Evolutionary conservation across 2,888 invertebrate genomes (phyloP), one percentile per base, ranked within the genome.

Genomic region (Lottia scabra): DNA sequence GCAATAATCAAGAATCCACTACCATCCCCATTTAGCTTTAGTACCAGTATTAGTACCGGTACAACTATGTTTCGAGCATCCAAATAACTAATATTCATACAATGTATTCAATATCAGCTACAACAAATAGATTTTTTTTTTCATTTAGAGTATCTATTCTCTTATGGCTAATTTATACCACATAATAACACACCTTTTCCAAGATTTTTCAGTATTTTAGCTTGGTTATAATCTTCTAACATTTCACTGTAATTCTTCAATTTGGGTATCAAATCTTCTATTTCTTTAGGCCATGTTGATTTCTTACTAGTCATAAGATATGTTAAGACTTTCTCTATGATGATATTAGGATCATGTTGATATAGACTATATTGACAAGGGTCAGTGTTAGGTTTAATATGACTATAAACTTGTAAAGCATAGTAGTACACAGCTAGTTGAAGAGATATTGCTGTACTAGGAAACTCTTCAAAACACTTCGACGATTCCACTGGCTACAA

Each of bases 161-260:
- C n/a, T n/a, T n/a, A n/a, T n/a, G n/a, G n/a, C n/a, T n/a, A n/a
- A n/a, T n/a, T n/a, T n/a, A n/a, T n/a, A n/a, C n/a, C n/a, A n/a
- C n/a, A n/a, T n/a, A n/a, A n/a, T n/a, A n/a, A n/a, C n/a, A n/a
- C n/a, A 74, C 91, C 91, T 83, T 88, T 89, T 43, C 89, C 89
- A 46, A 91, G 86, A 43, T 84, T 82, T 67, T 88, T 85, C 19
- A 91, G 81, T 15, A 88, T 84, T 77, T 90, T 87, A 13, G 90
- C 91, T 82, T 91, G 91, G 45, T 86, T 83, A 75, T 87, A 89
- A 78, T 91, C 91, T 45, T 85, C 86, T 72, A 90, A 76, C 79
- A 88, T 81, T 46, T 87, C 87, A 64, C 86, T 80, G 74, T 89
- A 90, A 43, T 86, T 79, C 27, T 83, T 75, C 65, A 91, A 80